Percentiles rank a stretch among this genome's conserved stretches.
Evolutionary conservation across 2,888 invertebrate genomes (phyloP).

Genomic region (Tachina lurida): DNA sequence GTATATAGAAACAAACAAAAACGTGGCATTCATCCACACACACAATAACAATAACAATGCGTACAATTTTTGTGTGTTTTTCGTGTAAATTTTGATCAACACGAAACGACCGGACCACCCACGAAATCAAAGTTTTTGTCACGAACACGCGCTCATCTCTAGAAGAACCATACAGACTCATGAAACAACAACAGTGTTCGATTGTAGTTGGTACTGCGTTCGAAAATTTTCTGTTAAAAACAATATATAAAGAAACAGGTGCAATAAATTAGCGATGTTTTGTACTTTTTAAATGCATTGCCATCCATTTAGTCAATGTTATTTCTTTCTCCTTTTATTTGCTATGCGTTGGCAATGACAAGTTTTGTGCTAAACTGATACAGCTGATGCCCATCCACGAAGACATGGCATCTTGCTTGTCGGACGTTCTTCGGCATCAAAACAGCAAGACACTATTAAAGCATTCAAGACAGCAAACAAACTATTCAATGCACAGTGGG

Average conservation of each 20-base stretch:
- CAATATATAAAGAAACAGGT: conserved; percentile 59
- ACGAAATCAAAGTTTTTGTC: no score
- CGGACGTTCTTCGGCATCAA: conserved; percentile 1
- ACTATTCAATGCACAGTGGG: not conserved
- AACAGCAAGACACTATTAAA: conserved; percentile 33
- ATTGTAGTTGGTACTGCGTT: conserved; percentile 29
- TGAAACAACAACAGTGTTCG: conserved; percentile 5
- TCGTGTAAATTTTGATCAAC: no score
- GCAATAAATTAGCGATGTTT: conserved; percentile 67
- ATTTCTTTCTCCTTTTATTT: not conserved
- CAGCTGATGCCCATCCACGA: conserved; percentile 35
- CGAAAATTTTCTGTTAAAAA: conserved; percentile 44
- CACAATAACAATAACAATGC: no score
- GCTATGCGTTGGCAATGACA: conserved; percentile 58
- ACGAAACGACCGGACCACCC: no score
- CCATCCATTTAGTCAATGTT: conserved; percentile 48
- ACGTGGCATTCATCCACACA: no score
- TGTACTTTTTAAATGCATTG: conserved; percentile 61
- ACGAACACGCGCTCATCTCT: no score
- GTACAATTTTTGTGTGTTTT: no score
- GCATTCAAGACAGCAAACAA: conserved; percentile 3
- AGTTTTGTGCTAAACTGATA: conserved; percentile 54
- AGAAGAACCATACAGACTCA: not conserved
- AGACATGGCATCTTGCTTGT: conserved; percentile 39
- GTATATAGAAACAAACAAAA: no score